These are phyloP conservation scores for Drosophila ercepeae DNA, from an alignment of 1,140 invertebrate genomes.

Conservation along the genomic window DNA sequence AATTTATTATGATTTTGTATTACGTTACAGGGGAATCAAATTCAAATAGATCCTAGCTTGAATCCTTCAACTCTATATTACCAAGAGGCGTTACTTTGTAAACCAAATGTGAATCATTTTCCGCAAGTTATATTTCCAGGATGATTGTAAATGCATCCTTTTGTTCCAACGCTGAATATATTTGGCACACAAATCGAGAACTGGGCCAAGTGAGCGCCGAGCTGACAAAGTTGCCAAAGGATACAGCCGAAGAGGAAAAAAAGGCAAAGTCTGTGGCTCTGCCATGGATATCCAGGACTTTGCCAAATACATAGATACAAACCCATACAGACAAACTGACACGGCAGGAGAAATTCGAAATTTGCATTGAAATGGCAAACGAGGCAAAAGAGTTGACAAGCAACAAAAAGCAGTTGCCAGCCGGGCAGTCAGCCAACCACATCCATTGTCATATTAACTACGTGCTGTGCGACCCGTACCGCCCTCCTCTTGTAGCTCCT, in stretches of 20 bases:
- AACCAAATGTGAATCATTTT: neutral
- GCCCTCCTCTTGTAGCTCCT: slow-evolving; percentile 6
- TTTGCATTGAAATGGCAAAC: slow-evolving; percentile 54
- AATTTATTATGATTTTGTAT: slow-evolving; percentile 1
- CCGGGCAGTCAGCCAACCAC: slow-evolving; percentile 54
- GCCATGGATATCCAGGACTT: slow-evolving; percentile 44
- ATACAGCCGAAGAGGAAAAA: slow-evolving; percentile 12
- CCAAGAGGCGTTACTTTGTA: neutral
- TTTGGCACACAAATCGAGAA: slow-evolving; percentile 17
- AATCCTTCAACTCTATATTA: no score
- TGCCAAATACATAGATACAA: slow-evolving; percentile 4
- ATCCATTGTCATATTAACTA: slow-evolving; percentile 71
- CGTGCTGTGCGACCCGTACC: slow-evolving; percentile 37
- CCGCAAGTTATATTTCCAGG: neutral
- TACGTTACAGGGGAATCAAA: neutral
- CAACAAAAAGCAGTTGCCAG: slow-evolving; percentile 59
- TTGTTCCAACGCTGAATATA: slow-evolving; percentile 17
- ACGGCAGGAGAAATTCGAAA: slow-evolving; percentile 49
- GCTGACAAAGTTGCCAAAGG: slow-evolving; percentile 37
- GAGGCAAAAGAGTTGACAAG: slow-evolving; percentile 56
- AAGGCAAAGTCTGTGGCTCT: slow-evolving; percentile 3
- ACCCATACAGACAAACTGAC: slow-evolving; percentile 1
- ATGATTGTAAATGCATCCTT: neutral
- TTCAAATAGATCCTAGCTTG: neutral
- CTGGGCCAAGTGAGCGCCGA: slow-evolving; percentile 28